Evolutionary conservation across 2,797 vertebrate species (phyloP), one percentile per base, ranked within the genome.

Genomic region (Sebastes itinus): DNA sequence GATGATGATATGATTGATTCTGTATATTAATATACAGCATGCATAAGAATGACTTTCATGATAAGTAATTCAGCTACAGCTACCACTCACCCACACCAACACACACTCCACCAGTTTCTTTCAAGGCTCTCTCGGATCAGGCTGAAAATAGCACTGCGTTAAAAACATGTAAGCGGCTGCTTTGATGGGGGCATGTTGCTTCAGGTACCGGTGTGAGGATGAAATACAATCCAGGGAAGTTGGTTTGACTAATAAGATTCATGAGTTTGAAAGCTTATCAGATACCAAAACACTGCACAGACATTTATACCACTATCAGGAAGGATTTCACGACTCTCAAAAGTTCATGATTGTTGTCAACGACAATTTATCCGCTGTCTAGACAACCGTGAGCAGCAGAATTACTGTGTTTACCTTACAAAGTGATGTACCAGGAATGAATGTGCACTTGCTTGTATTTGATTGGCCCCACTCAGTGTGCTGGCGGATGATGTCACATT

Each of bases 301-400:
- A 3, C 11, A 69, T 59, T 14, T 75, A 54, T 32, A 5, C 52
- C 4, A 30, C 14, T 7, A n/a, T 6, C 1, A 62, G 35, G 28
- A 74, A 42, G 18, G 64, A 58, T 66, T 74, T 86, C 13, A 46
- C n/a, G 46, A 23, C 60, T 84, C 64, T 74, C 33, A 65, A 42
- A 73, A 64, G 56, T 68, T 72, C 16, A 30, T 7, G 6, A 6
- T 33, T 55, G 7, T 54, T 54, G 5, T 32, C n/a, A 38, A 20
- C 10, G 11, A 13, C 32, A 55, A 38, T 75, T 71, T 22, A 67
- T 75, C 33, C 11, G 4, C 30, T 0, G 20, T 75, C 54, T 69
- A 55, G 61, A 71, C 22, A 32, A 6, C 22, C 1, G 0, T 22
- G 22, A 73, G 4, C 28, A 46, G 25, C 23, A 11, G 22, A 46